These are phyloP conservation scores for Polymixis flavicincta DNA, from an alignment of 2,888 invertebrate species.

Conservation along the genomic window DNA sequence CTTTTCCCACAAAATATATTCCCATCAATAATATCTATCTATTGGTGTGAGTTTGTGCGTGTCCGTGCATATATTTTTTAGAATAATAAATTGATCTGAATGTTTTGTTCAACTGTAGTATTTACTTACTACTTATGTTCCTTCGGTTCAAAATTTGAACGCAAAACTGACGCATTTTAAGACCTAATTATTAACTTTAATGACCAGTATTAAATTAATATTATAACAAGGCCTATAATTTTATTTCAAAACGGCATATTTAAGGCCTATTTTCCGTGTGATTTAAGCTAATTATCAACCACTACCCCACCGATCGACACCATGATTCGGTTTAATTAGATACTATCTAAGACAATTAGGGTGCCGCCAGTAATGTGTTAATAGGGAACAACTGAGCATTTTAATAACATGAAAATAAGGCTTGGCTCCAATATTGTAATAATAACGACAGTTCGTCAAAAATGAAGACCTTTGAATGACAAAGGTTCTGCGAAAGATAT, in stretches of 20 bases:
- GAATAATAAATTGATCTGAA: conserved; percentile 3
- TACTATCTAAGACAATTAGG: conserved; percentile 61
- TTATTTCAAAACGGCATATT: conserved; percentile 45
- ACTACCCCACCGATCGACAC: conserved; percentile 57
- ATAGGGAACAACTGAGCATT: conserved; percentile 49
- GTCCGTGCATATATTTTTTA: conserved; percentile 19
- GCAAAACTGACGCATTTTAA: conserved; percentile 36
- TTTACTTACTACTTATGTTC: not conserved
- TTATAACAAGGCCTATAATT: conserved; percentile 47
- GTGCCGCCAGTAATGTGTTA: conserved; percentile 60
- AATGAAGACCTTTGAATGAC: conserved; percentile 73
- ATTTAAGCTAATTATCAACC: conserved; percentile 63
- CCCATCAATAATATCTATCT: conserved; percentile 51
- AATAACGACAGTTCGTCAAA: conserved; percentile 60
- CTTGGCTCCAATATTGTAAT: conserved; percentile 27
- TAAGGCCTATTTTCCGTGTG: conserved; percentile 42
- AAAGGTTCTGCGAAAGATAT: conserved; percentile 74
- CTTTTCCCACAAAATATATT: conserved; percentile 65
- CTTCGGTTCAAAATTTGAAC: conserved; percentile 20
- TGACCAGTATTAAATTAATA: conserved; percentile 43
- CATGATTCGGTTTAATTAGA: conserved; percentile 52
- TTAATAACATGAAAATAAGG: conserved; percentile 48
- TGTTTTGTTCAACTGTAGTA: conserved; percentile 9
- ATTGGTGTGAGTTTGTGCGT: conserved; percentile 13
- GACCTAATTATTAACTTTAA: conserved; percentile 38